Conservation (phyloP, 2,113 vertebrate genomes). For the Manacus vitellinus region DNA sequence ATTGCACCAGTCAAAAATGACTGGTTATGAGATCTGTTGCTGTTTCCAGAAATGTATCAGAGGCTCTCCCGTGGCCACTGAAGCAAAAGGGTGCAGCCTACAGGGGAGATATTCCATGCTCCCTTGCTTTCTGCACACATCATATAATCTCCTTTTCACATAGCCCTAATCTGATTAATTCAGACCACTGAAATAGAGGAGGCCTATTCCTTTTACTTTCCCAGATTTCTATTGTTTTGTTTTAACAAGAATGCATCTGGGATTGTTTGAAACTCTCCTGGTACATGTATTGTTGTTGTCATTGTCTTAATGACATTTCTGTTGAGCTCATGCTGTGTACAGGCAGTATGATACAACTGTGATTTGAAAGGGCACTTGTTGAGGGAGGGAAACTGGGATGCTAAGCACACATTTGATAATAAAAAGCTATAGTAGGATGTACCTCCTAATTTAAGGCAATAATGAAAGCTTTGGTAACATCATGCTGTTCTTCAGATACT, state of each 20-base stretch:
- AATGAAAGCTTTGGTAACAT: conserved; percentile 37
- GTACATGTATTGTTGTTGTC: neutral
- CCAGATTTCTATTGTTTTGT: neutral
- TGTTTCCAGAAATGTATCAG: neutral
- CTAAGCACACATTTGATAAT: conserved; percentile 10
- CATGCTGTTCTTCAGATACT: conserved; percentile 9
- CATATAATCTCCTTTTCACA: neutral
- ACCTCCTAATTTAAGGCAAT: conserved; percentile 52
- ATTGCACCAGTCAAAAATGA: neutral
- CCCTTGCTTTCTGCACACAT: neutral
- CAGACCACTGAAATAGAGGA: neutral
- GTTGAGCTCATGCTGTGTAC: neutral
- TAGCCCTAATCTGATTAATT: neutral
- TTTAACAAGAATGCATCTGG: neutral
- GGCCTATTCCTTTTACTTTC: neutral
- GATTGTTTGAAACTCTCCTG: neutral
- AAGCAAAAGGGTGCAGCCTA: neutral
- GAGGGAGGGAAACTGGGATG: neutral
- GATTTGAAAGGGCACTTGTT: conserved; percentile 32
- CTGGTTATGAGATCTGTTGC: neutral
- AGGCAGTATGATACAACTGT: neutral
- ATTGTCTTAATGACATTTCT: neutral
- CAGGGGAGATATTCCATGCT: neutral
- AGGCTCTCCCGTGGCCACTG: neutral
- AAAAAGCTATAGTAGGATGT: conserved; percentile 27